These are phyloP conservation scores for Ceratitis capitata DNA, from an alignment of 1,140 invertebrate species.

Conservation along the genomic window DNA sequence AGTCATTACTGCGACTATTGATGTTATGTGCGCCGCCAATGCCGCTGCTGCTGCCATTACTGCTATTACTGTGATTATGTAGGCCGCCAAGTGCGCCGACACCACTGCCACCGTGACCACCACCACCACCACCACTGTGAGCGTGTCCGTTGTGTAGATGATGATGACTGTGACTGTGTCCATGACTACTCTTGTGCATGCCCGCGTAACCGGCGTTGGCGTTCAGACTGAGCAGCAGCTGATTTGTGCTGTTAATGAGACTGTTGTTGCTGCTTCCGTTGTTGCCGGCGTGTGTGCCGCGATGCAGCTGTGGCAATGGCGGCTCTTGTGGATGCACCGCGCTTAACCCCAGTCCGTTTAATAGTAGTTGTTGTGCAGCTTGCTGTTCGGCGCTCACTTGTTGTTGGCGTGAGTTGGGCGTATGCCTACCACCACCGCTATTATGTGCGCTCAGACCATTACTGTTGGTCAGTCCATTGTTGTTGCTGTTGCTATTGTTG, in stretches of 20 bases:
- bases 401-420: slow-evolving; percentile 40
- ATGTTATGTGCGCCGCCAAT: background rate
- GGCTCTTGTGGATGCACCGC: slow-evolving; percentile 53
- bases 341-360: slow-evolving; percentile 56
- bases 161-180: slow-evolving; percentile 41
- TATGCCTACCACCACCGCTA: background rate
- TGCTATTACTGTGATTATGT: slow-evolving; percentile 43
- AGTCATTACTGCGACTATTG: slow-evolving; percentile 52
- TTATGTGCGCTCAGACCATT: slow-evolving; percentile 10
- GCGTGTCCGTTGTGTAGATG: slow-evolving; percentile 46
- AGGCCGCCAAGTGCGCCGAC: slow-evolving; percentile 50
- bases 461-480: background rate
- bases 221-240: slow-evolving; percentile 47
- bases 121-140: slow-evolving; percentile 46
- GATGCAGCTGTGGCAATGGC: slow-evolving; percentile 50
- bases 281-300: slow-evolving; percentile 43
- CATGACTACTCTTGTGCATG: background rate
- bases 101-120: slow-evolving; percentile 48
- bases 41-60: slow-evolving; percentile 35
- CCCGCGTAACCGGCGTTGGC: background rate
- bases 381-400: slow-evolving; percentile 57
- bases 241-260: slow-evolving; percentile 46
- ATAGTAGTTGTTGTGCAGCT: slow-evolving; percentile 54
- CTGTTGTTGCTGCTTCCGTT: slow-evolving; percentile 34
- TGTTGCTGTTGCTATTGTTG: slow-evolving; percentile 16